Conservation (phyloP, 2,797 vertebrate genomes). For the Cheirogaleus major region DNA sequence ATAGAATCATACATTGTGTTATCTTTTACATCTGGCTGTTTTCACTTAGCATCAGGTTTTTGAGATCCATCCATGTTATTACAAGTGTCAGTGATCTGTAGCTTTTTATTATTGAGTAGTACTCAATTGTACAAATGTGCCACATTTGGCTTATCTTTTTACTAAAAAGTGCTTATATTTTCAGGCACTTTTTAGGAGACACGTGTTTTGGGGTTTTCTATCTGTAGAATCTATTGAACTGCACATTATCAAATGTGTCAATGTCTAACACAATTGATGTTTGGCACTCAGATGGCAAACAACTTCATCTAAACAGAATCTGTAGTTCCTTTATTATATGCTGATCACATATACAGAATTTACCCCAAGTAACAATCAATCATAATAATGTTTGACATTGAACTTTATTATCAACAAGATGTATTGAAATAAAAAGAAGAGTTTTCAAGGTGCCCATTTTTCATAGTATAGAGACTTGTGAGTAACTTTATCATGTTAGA, state of each 20-base stretch:
- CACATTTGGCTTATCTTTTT: neutral
- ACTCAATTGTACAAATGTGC: neutral
- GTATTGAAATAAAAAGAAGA: neutral
- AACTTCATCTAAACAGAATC: neutral
- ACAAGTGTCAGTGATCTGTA: neutral
- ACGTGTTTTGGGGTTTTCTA: neutral
- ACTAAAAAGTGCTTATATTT: neutral
- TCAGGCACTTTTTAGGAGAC: neutral
- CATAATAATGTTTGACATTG: neutral
- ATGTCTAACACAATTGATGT: neutral
- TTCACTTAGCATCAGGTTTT: neutral
- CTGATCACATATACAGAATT: neutral
- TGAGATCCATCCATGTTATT: neutral
- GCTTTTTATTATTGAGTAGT: neutral
- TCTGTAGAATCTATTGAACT: neutral
- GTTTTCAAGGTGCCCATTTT: neutral
- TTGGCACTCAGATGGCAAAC: neutral
- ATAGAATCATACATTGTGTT: neutral
- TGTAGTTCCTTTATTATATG: neutral
- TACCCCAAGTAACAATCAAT: neutral
- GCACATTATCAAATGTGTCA: neutral
- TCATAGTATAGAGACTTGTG: neutral
- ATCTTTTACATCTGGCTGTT: neutral
- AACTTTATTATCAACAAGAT: neutral
- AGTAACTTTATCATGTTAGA: neutral